Evolutionary conservation across 2,797 vertebrate species (phyloP), one percentile per base, ranked within the genome.

Genomic region (Sebastes matsubarae): DNA sequence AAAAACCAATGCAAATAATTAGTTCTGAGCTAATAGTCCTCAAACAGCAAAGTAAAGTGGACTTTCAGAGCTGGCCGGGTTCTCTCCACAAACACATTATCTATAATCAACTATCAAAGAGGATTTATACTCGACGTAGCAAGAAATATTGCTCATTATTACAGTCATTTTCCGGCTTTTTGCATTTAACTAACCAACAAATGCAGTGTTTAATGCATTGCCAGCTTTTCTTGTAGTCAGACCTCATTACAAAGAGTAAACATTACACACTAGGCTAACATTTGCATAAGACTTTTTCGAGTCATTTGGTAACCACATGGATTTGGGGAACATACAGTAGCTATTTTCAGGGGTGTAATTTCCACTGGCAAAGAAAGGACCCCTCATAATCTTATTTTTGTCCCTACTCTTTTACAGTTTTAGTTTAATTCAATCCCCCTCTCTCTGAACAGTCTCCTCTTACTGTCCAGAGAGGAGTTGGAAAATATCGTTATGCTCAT

Each of bases 1-100:
- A 72, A 66, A 81, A 81, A 68, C 57, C 74, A 81, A 77, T 75
- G 80, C 65, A 84, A 83, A 83, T 80, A 88, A 91, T 88, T 83
- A 88, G 68, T 84, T 85, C 66, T 82, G 78, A 80, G 77, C 76
- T 84, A 85, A 84, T 77, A 58, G 67, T 57, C 22, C 36, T 74
- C 24, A 68, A 83, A 80, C 54, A 61, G 71, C 73, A 25, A 57
- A 77, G 25, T 59, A 71, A 63, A 72, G 59, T 34, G 29, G 30
- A 80, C 68, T 74, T 63, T 42, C 24, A 24, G 34, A 11, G 55
- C 72, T 12, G 27, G 29, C 30, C 57, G 29, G 54, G 58, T 68
- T 81, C n/a, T 55, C 55, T 63, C 64, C 46, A 66, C 27, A 38
- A 34, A 46, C 65, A 42, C 72, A 30, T 76, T 69, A 34, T 69